Conservation (phyloP, 2,113 vertebrate genomes). For the Acinonyx jubatus region DNA sequence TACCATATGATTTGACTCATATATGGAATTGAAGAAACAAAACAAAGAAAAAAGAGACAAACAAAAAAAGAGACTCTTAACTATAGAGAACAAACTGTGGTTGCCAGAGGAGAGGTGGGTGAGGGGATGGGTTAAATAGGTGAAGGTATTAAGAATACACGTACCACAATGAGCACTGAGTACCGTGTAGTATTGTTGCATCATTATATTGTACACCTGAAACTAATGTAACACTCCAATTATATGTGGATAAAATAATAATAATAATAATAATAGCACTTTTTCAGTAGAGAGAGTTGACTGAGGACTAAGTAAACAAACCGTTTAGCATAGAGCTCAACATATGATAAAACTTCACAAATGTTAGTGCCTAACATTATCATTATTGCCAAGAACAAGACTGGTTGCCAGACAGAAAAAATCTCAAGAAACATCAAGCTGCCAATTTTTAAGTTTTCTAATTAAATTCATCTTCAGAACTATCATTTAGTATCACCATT, state of each 20-base stretch:
- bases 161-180: background rate
- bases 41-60: background rate
- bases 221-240: background rate
- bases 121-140: background rate
- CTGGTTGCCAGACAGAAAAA: background rate
- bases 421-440: background rate
- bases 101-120: background rate
- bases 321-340: background rate
- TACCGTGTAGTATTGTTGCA: background rate
- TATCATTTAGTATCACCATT: background rate
- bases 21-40: background rate
- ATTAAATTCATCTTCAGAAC: background rate
- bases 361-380: background rate
- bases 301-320: background rate
- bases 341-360: background rate
- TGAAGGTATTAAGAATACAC: background rate
- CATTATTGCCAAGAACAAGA: background rate
- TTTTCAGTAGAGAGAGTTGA: background rate
- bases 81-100: background rate
- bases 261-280: background rate
- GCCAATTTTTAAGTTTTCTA: background rate
- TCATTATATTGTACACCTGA: background rate
- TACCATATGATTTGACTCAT: background rate
- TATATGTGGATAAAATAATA: background rate
- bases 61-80: background rate